Percentiles rank a stretch among this genome's conserved stretches.
Conservation (phyloP, 1,140 invertebrate species). For the Chlorops oryzae region DNA sequence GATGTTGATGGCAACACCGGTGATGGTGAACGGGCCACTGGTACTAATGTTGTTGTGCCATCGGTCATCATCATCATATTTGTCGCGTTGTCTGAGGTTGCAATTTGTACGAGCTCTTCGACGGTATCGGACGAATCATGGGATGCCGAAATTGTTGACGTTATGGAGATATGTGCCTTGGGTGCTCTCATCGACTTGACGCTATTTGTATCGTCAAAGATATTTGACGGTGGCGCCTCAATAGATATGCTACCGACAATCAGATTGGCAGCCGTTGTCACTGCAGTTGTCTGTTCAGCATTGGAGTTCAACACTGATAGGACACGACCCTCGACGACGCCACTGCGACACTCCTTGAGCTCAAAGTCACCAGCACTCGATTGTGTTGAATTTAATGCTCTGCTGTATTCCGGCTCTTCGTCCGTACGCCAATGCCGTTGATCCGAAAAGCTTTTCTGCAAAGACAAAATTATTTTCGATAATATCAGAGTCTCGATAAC, state of each 20-base stretch:
- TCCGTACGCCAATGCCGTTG: slow-evolving; percentile 41
- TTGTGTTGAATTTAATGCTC: slow-evolving; percentile 17
- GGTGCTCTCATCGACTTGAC: no score
- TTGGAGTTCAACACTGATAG: slow-evolving; percentile 23
- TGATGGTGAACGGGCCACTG: neutral
- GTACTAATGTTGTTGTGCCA: neutral
- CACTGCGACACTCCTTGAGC: slow-evolving; percentile 33
- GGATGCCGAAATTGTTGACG: slow-evolving; percentile 17
- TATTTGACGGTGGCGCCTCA: slow-evolving; percentile 40
- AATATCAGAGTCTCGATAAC: neutral
- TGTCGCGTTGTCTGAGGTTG: neutral
- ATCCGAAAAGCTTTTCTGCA: slow-evolving; percentile 35
- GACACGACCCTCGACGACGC: slow-evolving; percentile 23
- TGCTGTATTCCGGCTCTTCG: slow-evolving; percentile 23
- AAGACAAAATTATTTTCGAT: slow-evolving; percentile 2
- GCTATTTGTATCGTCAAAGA: slow-evolving; percentile 41
- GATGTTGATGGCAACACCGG: slow-evolving; percentile 1
- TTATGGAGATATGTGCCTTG: neutral
- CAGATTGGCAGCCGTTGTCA: slow-evolving; percentile 38
- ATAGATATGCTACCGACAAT: slow-evolving; percentile 44
- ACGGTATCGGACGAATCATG: slow-evolving; percentile 42
- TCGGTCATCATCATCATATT: neutral
- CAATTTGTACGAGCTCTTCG: slow-evolving; percentile 36
- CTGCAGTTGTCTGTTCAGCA: slow-evolving; percentile 25
- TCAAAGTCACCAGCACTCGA: no score